A percentile compares a stretch with the other conserved stretches of the same genome.
Evolutionary conservation across 30 jellyfish, hydroid and myxozoan species (phyloP).

Genomic region (Aurelia sp.): DNA sequence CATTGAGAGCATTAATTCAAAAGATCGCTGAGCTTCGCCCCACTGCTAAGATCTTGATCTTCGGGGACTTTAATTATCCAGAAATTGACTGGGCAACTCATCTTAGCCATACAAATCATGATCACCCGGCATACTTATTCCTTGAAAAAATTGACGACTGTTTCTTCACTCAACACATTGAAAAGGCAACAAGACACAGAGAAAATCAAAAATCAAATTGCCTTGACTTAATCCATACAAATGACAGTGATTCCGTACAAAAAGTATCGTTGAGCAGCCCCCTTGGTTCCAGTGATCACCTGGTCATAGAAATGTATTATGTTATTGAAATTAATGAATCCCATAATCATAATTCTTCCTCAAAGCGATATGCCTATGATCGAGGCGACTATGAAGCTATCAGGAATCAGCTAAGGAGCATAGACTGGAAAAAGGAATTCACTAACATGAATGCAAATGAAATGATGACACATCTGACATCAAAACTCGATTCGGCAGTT

Average conservation of each 20-base stretch:
- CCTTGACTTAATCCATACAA: slow-evolving; percentile 16
- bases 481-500: background rate
- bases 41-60: slow-evolving; percentile 1
- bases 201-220: slow-evolving; percentile 10
- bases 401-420: background rate
- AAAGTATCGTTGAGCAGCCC: slow-evolving; percentile 1
- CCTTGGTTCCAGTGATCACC: slow-evolving; percentile 29
- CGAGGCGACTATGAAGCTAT: slow-evolving; percentile 5
- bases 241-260: background rate
- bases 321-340: background rate
- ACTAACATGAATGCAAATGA: background rate
- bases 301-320: background rate
- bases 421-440: slow-evolving; percentile 19
- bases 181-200: slow-evolving; percentile 29
- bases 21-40: background rate
- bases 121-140: background rate
- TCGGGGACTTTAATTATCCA: slow-evolving; percentile 16
- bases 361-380: slow-evolving; percentile 15
- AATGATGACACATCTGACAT: slow-evolving; percentile 1
- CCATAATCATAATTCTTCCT: background rate
- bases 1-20: background rate
- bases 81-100: slow-evolving; percentile 7
- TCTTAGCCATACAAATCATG: background rate
- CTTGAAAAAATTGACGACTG: slow-evolving; percentile 16
- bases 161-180: slow-evolving; percentile 23